phyloP scores from a whole-genome alignment of 2,888 invertebrate genomes.

The Aethes cnicana region DNA sequence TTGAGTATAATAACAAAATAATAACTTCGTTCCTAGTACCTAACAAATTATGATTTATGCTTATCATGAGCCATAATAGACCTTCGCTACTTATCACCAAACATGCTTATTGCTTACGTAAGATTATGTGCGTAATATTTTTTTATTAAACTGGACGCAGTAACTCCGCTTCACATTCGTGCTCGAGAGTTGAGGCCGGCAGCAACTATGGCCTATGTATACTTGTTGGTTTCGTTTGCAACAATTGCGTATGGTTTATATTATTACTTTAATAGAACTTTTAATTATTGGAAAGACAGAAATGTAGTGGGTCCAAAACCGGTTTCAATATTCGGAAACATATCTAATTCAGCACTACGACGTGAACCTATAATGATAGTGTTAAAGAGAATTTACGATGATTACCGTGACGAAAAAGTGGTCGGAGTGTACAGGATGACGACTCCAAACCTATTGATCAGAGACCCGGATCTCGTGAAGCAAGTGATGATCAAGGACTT shows the following conservation, averaged over 20 bases:
- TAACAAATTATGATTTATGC: too few relatives aligned
- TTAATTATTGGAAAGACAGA: constrained; percentile 53
- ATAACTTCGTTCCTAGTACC: too few relatives aligned
- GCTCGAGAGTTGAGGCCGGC: background rate
- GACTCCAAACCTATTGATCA: constrained; percentile 40
- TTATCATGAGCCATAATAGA: too few relatives aligned
- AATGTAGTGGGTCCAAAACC: constrained; percentile 50
- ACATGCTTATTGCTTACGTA: too few relatives aligned
- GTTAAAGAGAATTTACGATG: constrained; percentile 45
- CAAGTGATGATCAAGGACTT: constrained; percentile 59
- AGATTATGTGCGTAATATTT: background rate
- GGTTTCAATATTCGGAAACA: constrained; percentile 48
- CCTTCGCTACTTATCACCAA: too few relatives aligned
- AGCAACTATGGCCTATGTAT: background rate
- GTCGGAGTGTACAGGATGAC: constrained; percentile 54
- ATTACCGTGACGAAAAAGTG: constrained; percentile 52
- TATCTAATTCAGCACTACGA: constrained; percentile 43
- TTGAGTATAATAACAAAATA: too few relatives aligned
- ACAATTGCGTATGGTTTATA: constrained; percentile 34
- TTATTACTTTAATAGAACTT: constrained; percentile 50
- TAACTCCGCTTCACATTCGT: background rate
- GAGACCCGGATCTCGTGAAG: constrained; percentile 59
- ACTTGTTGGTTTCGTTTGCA: background rate
- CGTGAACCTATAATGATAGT: constrained; percentile 39
- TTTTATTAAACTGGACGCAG: background rate